Evolutionary conservation across 2,888 invertebrate species (phyloP).

Genomic region (Brachypalpus laphriformis): DNA sequence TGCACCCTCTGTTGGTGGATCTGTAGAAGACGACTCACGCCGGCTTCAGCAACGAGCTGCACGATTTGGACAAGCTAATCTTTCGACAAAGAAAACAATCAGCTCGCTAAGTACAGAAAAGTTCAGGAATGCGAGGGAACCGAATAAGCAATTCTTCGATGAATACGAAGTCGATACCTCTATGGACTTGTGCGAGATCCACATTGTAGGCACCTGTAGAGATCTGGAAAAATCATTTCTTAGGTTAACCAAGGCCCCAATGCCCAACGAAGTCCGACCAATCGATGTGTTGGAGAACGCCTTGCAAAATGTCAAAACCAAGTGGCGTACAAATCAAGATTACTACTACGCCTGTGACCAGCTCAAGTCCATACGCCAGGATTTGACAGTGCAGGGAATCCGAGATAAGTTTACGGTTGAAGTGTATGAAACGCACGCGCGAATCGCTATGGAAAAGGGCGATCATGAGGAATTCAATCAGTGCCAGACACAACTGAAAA

Average conservation of each 20-base stretch:
- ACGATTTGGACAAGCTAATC: conserved; percentile 85
- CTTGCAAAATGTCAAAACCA: conserved; percentile 93
- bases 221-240: conserved; percentile 98
- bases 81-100: conserved; percentile 78
- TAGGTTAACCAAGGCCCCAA: conserved; percentile 97
- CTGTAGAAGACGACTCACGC: conserved; percentile 89
- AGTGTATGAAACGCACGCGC: conserved; percentile 99
- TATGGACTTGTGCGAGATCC: conserved; percentile 93
- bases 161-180: conserved; percentile 86
- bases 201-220: conserved; percentile 96
- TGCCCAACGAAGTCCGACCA: conserved; percentile 95
- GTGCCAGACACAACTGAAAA: conserved; percentile 98
- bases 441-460: conserved; percentile 98
- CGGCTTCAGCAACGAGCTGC: conserved; percentile 94
- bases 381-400: conserved; percentile 98
- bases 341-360: conserved; percentile 99
- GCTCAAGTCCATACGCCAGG: conserved; percentile 98
- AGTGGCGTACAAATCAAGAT: conserved; percentile 95
- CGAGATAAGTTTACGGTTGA: conserved; percentile 97
- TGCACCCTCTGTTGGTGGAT: conserved; percentile 86
- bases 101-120: conserved; percentile 76
- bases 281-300: conserved; percentile 92
- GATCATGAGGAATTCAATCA: conserved; percentile 99
- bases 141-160: conserved; percentile 82
- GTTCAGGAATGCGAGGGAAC: conserved; percentile 75